Base-by-base conservation (phyloP, 2,888 invertebrate species). In the Rhamphomyia laevipes region DNA sequence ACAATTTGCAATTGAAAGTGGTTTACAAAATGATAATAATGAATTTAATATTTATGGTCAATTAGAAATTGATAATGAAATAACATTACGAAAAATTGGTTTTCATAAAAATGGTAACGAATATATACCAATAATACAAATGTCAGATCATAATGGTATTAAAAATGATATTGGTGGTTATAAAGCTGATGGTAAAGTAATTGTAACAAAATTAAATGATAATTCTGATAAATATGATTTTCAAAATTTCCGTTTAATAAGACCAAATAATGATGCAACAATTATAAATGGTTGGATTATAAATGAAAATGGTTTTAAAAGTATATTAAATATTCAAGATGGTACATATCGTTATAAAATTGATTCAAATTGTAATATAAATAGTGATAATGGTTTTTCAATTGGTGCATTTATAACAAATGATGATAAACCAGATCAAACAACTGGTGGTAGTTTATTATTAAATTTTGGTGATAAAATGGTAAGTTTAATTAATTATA, bases 11-110 rank as follows among this genome's bases (percentile, higher is more conserved):
- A 71, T 77, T 0, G 81, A 85, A 66, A 73, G 73, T 21, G 71
- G 77, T 1, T 51, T 84, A 1, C 75, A 74, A 48, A 75, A 75
- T 46, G 78, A 74, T 45, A 70, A 76, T 0, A 67, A 71, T 2
- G 86, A 86, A 62, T 70, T 78, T 48, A 75, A 78, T 0, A 5
- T 65, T 2, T 70, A 69, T 1, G 60, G 81, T 0, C 65, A 78
- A 9, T 63, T 80, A 1, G 78, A 76, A 44, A 72, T 80, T 2
- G 70, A 73, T 23, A 68, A 69, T 0, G 69, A 74, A 1, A 75
- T 80, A 16, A 82, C 81, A 53, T 77, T 72, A 42, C 80, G 74
- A 4, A 81, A 80, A 60, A 64, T 78, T 18, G 88, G 89, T 0
- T 74, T 85, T 35, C 70, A 68, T 1, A 74, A 80, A 16, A 72